A percentile compares a stretch with the other conserved stretches of the same genome.
phyloP scores from a whole-genome alignment of 1,140 invertebrate genomes.

The Solen grandis region DNA sequence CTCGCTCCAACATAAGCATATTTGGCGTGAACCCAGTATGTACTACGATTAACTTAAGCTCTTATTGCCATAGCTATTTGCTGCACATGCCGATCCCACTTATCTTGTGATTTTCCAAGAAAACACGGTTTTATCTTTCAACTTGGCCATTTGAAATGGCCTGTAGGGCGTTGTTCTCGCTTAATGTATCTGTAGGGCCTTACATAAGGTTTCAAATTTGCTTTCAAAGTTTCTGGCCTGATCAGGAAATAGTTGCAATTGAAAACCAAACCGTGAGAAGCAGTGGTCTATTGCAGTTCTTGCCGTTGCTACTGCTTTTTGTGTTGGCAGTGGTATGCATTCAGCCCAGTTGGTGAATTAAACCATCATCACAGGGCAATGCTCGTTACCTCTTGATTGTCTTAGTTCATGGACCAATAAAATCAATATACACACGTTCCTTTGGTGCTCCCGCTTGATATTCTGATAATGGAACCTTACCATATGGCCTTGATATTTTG shows the following conservation, averaged over 20 bases:
- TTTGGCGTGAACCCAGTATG: conserved; percentile 2
- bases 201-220: neutral
- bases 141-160: conserved; percentile 6
- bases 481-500: neutral
- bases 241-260: neutral
- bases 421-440: conserved; percentile 5
- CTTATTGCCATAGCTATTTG: conserved; percentile 13
- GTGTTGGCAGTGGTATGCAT: conserved; percentile 6
- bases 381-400: conserved; percentile 52
- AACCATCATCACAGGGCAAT: conserved; percentile 30
- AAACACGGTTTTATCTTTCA: conserved; percentile 10
- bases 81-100: conserved; percentile 3
- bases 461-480: conserved; percentile 1
- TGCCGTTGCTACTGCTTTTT: conserved; percentile 11
- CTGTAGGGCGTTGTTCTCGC: conserved; percentile 6
- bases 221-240: too few species aligned
- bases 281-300: neutral
- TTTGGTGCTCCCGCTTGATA: conserved; percentile 18
- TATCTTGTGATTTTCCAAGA: conserved; percentile 13
- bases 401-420: conserved; percentile 11
- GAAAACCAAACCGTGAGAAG: conserved; percentile 13
- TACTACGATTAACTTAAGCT: neutral
- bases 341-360: conserved; percentile 41
- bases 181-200: conserved; percentile 14
- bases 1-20: conserved; percentile 5